Percentiles rank a stretch among this genome's conserved stretches.
phyloP scores from a whole-genome alignment of 2,113 vertebrate genomes.

The Anarrhichthys ocellatus region DNA sequence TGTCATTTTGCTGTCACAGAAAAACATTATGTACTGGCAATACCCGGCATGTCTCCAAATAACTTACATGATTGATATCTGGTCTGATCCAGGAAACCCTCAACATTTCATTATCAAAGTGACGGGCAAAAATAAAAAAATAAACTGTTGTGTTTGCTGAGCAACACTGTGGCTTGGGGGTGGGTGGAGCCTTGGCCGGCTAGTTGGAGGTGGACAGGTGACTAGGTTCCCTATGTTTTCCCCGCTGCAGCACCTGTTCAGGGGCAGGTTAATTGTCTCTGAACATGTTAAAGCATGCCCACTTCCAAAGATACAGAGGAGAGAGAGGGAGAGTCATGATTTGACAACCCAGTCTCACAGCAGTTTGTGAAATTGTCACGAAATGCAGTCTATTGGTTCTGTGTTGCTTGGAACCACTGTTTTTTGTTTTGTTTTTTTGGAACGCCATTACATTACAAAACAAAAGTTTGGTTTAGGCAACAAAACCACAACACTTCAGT shows the following conservation, averaged over 20 bases:
- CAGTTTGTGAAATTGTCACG: too few relatives aligned
- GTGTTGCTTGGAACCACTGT: too few relatives aligned
- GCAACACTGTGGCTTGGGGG: background rate
- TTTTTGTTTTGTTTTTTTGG: too few relatives aligned
- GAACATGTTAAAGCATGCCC: slow-evolving; percentile 12
- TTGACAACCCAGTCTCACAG: too few relatives aligned
- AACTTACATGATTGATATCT: background rate
- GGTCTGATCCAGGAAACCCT: rapidly evolving
- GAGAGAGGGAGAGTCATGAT: background rate
- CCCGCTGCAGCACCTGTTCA: background rate
- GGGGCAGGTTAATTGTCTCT: background rate
- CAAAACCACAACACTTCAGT: too few relatives aligned
- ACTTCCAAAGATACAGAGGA: background rate
- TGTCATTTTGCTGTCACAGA: background rate
- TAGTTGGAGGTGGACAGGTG: background rate
- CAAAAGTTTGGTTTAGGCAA: too few relatives aligned
- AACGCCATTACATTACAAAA: too few relatives aligned
- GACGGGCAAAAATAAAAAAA: background rate
- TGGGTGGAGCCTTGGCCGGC: background rate
- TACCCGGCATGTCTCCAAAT: background rate
- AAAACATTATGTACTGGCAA: background rate
- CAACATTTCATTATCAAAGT: background rate
- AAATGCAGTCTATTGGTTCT: too few relatives aligned
- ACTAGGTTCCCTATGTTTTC: background rate
- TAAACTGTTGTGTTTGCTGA: background rate